Evolutionary conservation across 2,113 vertebrate species (phyloP).

Genomic region (Xenopus borealis): DNA sequence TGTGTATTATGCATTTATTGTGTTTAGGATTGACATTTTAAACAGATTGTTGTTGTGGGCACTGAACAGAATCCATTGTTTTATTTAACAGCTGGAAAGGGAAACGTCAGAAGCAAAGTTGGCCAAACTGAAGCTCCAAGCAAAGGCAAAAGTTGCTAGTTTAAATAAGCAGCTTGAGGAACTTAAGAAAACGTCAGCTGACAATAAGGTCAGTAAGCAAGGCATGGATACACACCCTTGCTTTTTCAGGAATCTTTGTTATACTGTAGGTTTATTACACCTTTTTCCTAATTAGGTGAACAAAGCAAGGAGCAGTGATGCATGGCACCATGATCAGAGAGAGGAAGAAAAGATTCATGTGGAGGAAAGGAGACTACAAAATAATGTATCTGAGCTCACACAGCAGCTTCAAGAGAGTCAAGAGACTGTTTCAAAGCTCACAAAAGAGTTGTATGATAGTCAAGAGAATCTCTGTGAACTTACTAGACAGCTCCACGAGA

Average conservation of each 20-base stretch:
- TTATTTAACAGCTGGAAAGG: slow-evolving; percentile 72
- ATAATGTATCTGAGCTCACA: slow-evolving; percentile 22
- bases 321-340: background rate
- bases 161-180: slow-evolving; percentile 85
- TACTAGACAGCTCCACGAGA: slow-evolving; percentile 18
- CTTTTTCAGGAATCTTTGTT: too few species aligned
- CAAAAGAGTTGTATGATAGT: slow-evolving; percentile 13
- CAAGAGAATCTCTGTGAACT: slow-evolving; percentile 13
- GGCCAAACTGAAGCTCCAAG: slow-evolving; percentile 88
- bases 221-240: too few species aligned
- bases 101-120: slow-evolving; percentile 81
- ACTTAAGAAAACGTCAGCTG: slow-evolving; percentile 67
- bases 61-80: background rate
- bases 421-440: slow-evolving; percentile 1
- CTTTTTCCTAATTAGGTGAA: background rate
- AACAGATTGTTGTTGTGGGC: too few species aligned
- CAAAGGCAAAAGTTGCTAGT: slow-evolving; percentile 82
- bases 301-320: background rate
- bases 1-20: too few species aligned
- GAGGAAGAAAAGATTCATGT: slow-evolving; percentile 37
- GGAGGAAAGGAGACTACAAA: slow-evolving; percentile 5
- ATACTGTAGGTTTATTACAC: background rate
- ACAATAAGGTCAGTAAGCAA: background rate
- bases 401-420: slow-evolving; percentile 30
- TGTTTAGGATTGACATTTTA: background rate